These are phyloP conservation scores for Todiramphus saurophagus DNA, from an alignment of 2,113 vertebrate genomes.

Conservation along the genomic window DNA sequence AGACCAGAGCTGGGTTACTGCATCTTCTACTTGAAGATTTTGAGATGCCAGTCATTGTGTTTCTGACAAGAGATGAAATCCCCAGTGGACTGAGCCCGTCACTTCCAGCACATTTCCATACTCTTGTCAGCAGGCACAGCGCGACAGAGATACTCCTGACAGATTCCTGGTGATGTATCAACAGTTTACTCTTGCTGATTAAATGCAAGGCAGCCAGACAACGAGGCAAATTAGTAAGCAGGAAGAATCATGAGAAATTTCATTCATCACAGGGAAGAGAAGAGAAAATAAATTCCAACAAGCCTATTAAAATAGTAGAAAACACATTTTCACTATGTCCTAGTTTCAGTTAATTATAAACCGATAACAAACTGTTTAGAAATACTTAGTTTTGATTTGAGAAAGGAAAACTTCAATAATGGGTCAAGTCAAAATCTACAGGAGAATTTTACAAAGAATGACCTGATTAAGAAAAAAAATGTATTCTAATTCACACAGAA, in stretches of 20 bases:
- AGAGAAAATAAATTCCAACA: not conserved
- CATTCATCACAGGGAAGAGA: not conserved
- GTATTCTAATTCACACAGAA: not conserved
- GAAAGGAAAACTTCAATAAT: not conserved
- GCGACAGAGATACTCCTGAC: not conserved
- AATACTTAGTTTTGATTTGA: not conserved
- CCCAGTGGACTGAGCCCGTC: not conserved
- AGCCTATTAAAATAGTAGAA: constrained; percentile 4
- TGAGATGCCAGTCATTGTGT: constrained; percentile 40
- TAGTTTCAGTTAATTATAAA: not conserved
- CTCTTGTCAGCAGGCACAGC: not conserved
- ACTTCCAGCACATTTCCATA: not conserved
- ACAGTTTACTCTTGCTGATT: not conserved
- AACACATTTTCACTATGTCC: not conserved
- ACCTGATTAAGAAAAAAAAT: not conserved
- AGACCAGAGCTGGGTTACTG: constrained; percentile 29
- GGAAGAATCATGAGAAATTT: not conserved
- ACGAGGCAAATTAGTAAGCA: not conserved
- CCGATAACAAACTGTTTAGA: not conserved
- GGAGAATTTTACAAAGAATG: not conserved
- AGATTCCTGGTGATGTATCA: not conserved
- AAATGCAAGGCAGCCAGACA: not conserved
- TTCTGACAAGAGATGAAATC: constrained; percentile 25
- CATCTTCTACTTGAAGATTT: constrained; percentile 32
- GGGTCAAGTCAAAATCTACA: not conserved